phyloP scores from a whole-genome alignment of 2,888 invertebrate species.

The Drosophila robusta region DNA sequence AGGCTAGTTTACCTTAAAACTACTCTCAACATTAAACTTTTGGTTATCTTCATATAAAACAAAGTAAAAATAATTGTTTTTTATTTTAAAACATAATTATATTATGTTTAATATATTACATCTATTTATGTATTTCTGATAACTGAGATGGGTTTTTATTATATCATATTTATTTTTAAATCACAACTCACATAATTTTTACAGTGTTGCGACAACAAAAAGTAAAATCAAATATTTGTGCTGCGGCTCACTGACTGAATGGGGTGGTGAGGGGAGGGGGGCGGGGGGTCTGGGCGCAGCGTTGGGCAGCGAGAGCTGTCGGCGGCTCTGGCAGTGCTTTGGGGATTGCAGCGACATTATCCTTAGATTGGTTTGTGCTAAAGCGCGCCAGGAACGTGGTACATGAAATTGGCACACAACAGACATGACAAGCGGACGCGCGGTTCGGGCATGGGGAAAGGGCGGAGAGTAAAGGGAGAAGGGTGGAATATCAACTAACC shows the following conservation, averaged over 20 bases:
- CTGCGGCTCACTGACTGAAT: constrained; percentile 25
- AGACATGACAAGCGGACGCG: constrained; percentile 62
- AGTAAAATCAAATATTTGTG: constrained; percentile 76
- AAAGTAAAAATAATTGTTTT: no score
- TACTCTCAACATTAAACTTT: no score
- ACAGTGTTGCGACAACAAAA: constrained; percentile 39
- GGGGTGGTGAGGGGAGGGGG: neutral
- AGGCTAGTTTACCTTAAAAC: no score
- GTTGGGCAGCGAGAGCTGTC: neutral
- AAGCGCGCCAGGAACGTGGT: constrained; percentile 66
- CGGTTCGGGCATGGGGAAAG: neutral
- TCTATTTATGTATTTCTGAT: neutral
- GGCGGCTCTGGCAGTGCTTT: constrained; percentile 30
- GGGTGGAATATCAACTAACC: constrained; percentile 30
- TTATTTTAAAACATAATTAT: no score
- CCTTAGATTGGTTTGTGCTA: constrained; percentile 78
- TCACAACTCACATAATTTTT: neutral
- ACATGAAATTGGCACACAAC: constrained; percentile 73
- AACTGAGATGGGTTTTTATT: neutral
- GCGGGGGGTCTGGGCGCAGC: constrained; percentile 2
- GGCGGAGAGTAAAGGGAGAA: neutral
- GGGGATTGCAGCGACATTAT: constrained; percentile 73
- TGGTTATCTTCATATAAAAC: no score
- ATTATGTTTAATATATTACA: neutral
- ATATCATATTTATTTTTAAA: no score